Evolutionary conservation across 2,888 invertebrate species (phyloP), one percentile per base, ranked within the genome.

Genomic region (Omphaloscelis lunosa): DNA sequence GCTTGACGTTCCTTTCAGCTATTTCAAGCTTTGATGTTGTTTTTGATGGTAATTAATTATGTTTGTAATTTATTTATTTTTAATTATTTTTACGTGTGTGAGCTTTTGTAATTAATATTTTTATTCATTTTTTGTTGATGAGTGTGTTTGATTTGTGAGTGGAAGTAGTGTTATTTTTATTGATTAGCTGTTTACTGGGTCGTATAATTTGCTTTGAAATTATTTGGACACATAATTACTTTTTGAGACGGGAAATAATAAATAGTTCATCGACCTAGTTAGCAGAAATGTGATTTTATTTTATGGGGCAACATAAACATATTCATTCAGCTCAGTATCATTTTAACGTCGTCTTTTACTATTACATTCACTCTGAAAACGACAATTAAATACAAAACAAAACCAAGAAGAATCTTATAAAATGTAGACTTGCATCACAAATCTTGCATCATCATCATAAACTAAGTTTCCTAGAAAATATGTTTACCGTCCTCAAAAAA

Each of bases 21-120:
- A 83, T 86, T 82, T 74, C 79, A 81, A 67, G 82, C 84, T 89
- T 89, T 86, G 88, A 87, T 87, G 86, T 82, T 87, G 63, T 77
- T 80, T 86, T 89, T 83, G 79, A 75, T 78, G 74, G 48, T 82
- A 85, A 84, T 82, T 82, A 80, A 86, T 87, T 82, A 86, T 80
- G 75, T 72, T 78, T n/a, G 66, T 72, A 73, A 73, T 65, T 72
- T 34, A 34, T 34, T 3, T 34, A 34, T 34, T 34, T 34, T 34
- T 34, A 34, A 34, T 34, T 34, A 34, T 34, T 83, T 79, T 72
- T 86, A 23, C 34, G 48, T 68, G 58, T 34, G 70, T 72, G 78
- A 56, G 17, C 45, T 72, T 83, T 69, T 65, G 45, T 81, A 88
- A 84, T 75, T 84, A 78, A 61, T 72, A 51, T 71, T 69, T 85